Percentiles rank a stretch among this genome's conserved stretches.
These are phyloP conservation scores for Cantharis rustica DNA, from an alignment of 2,888 invertebrate genomes.

Conservation along the genomic window DNA sequence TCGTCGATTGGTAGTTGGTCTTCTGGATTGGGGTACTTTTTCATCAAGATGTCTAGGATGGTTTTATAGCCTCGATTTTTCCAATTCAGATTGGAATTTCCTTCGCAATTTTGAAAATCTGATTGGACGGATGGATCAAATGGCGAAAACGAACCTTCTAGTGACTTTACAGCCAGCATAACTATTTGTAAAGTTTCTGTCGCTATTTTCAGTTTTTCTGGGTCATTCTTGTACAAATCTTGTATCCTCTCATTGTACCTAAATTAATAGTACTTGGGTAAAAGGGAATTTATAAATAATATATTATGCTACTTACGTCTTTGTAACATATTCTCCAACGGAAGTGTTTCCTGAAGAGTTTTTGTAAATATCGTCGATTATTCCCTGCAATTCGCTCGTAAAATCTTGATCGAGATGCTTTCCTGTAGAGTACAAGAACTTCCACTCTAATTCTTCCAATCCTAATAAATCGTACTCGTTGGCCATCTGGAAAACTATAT, in stretches of 20 bases:
- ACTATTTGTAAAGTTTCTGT: not conserved
- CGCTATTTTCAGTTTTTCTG: not conserved
- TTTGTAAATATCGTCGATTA: not conserved
- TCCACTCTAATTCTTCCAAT: not conserved
- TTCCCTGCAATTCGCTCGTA: not conserved
- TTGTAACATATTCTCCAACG: not conserved
- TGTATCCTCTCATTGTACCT: not conserved
- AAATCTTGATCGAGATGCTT: not conserved
- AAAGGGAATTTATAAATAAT: too few relatives aligned
- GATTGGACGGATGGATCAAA: slow-evolving; percentile 69
- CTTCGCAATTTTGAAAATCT: slow-evolving; percentile 71
- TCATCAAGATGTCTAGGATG: slow-evolving; percentile 69
- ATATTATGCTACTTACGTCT: not conserved
- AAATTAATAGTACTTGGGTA: too few relatives aligned
- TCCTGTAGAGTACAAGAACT: not conserved
- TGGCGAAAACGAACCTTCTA: slow-evolving; percentile 64
- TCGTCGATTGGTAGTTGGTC: slow-evolving; percentile 33
- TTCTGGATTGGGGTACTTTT: slow-evolving; percentile 8
- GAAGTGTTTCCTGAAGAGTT: not conserved
- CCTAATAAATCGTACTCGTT: slow-evolving; percentile 44
- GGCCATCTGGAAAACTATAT: slow-evolving; percentile 46
- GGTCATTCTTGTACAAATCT: not conserved
- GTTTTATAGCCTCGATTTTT: slow-evolving; percentile 71
- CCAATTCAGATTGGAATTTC: slow-evolving; percentile 74
- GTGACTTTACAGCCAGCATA: not conserved